A percentile compares a stretch with the other conserved stretches of the same genome.
Conservation (phyloP, 2,113 vertebrate species). For the Gobio gobio region DNA sequence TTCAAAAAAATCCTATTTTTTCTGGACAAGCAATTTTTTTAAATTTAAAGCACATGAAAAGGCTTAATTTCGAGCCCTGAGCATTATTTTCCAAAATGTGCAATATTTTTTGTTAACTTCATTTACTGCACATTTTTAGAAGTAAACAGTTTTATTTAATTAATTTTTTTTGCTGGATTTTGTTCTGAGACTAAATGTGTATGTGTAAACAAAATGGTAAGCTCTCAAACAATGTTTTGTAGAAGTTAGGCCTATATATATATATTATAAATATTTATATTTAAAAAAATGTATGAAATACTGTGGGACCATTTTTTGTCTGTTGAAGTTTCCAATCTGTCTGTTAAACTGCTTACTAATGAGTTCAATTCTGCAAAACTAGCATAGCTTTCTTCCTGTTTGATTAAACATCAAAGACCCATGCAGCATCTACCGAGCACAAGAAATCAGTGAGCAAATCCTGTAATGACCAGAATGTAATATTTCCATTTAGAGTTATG, state of each 20-base stretch:
- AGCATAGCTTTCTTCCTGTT: background rate
- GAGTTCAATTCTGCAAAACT: background rate
- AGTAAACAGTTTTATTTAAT: background rate
- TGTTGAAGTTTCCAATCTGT: background rate
- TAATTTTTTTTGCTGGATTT: background rate
- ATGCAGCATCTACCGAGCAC: constrained; percentile 10
- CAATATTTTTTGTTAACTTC: background rate
- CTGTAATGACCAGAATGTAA: background rate
- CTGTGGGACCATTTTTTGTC: background rate
- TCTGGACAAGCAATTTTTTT: no score
- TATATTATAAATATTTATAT: background rate
- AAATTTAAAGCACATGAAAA: no score
- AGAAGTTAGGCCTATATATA: background rate
- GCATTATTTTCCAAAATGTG: background rate
- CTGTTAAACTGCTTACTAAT: constrained; percentile 11
- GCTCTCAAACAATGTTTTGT: background rate
- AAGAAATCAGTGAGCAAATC: background rate
- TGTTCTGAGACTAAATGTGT: background rate
- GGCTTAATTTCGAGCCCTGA: no score
- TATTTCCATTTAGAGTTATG: background rate
- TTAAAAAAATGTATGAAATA: background rate
- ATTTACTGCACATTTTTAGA: background rate
- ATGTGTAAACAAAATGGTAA: background rate
- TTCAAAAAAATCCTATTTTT: no score
- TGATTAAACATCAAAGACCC: constrained; percentile 25